Conservation (phyloP, 2,113 vertebrate species). For the Aspiorhynchus laticeps region DNA sequence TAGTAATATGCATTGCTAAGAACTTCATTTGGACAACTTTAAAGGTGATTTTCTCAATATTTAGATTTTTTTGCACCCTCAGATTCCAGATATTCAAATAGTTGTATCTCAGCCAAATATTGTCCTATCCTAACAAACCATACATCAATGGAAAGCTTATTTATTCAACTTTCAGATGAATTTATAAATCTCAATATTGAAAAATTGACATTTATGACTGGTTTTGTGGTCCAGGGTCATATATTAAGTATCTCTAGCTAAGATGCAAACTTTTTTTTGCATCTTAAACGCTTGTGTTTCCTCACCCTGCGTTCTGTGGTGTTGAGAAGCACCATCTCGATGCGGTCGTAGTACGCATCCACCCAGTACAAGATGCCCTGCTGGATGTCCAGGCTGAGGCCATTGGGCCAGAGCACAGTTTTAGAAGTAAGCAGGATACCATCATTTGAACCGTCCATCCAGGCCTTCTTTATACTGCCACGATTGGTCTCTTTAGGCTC, state of each 20-base stretch:
- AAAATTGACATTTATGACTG: too few species aligned
- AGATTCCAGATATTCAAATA: too few species aligned
- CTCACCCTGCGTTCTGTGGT: conserved; percentile 87
- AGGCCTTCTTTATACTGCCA: conserved; percentile 93
- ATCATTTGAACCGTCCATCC: conserved; percentile 95
- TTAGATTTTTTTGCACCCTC: too few species aligned
- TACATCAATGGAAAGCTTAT: too few species aligned
- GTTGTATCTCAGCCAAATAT: too few species aligned
- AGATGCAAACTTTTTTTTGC: background rate
- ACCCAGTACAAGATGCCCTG: conserved; percentile 94
- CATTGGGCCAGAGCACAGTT: conserved; percentile 95
- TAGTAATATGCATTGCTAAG: too few species aligned
- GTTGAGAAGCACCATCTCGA: conserved; percentile 92
- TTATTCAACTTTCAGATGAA: too few species aligned
- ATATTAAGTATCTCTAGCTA: background rate
- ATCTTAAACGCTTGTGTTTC: background rate
- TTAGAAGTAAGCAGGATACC: conserved; percentile 93
- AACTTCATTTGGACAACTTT: too few species aligned
- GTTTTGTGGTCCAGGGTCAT: too few species aligned
- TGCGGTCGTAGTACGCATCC: conserved; percentile 96
- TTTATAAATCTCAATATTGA: too few species aligned
- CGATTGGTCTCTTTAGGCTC: conserved; percentile 95
- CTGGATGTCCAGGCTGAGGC: conserved; percentile 92
- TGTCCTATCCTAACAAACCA: too few species aligned
- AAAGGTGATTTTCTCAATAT: too few species aligned